A percentile compares a stretch with the other conserved stretches of the same genome.
Evolutionary conservation across 1,140 invertebrate genomes (phyloP).

Genomic region (Brachionus asplanchnoidis): DNA sequence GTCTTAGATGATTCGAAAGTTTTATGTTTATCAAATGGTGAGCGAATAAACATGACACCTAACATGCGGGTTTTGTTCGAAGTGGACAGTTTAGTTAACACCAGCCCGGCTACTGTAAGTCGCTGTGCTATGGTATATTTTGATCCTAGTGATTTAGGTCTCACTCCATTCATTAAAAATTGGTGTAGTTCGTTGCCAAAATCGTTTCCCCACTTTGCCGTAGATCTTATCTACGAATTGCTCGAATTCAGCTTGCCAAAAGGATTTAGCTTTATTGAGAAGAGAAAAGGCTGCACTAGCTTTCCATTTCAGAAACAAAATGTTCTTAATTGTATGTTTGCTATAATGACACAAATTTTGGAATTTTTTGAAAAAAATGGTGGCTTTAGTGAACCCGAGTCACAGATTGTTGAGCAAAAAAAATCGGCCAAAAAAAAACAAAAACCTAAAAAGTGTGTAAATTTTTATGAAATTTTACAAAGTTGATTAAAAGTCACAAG

Average conservation of each 20-base stretch:
- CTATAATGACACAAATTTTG: background rate
- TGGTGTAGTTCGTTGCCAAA: conserved; percentile 52
- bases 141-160: conserved; percentile 44
- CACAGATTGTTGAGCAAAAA: background rate
- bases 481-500: too few species aligned
- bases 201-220: conserved; percentile 52
- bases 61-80: conserved; percentile 69
- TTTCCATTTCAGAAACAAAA: conserved; percentile 37
- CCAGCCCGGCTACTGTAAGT: conserved; percentile 77
- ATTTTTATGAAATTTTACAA: background rate
- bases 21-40: conserved; percentile 55
- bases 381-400: background rate
- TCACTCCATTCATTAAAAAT: conserved; percentile 52
- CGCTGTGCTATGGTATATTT: conserved; percentile 59
- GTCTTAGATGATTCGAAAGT: conserved; percentile 51
- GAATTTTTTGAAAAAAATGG: conserved; percentile 40
- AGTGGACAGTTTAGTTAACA: conserved; percentile 69
- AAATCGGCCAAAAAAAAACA: background rate
- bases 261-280: conserved; percentile 51
- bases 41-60: conserved; percentile 59
- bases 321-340: conserved; percentile 41
- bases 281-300: conserved; percentile 1
- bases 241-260: conserved; percentile 64
- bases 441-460: background rate
- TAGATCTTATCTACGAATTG: conserved; percentile 60